Percentiles rank a stretch among this genome's conserved stretches.
Evolutionary conservation across 2,797 vertebrate genomes (phyloP).

Genomic region (Poeciliopsis turneri): DNA sequence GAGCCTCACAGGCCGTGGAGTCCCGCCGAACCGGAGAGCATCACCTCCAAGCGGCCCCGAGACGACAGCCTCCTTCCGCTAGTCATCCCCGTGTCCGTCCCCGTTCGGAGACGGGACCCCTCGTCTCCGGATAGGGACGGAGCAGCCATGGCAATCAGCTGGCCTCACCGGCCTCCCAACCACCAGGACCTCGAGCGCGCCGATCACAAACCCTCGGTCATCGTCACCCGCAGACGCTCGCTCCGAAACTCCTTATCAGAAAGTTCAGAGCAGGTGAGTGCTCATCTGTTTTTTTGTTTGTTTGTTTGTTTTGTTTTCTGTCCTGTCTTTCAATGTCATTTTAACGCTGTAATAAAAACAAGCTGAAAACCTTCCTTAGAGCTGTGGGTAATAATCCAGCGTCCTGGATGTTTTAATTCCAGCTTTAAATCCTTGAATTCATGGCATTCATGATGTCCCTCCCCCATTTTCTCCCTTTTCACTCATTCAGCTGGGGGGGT

Average conservation of each 20-base stretch:
- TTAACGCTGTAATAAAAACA: background rate
- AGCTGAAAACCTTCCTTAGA: background rate
- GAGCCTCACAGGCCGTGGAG: slow-evolving; percentile 81
- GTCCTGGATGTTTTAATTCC: slow-evolving; percentile 23
- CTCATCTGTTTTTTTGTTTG: background rate
- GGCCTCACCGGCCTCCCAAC: slow-evolving; percentile 68
- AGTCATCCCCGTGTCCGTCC: slow-evolving; percentile 96
- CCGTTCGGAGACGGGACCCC: slow-evolving; percentile 85
- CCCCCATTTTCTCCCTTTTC: slow-evolving; percentile 52
- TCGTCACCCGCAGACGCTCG: slow-evolving; percentile 91
- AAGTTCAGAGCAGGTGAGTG: slow-evolving; percentile 84
- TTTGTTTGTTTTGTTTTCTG: background rate
- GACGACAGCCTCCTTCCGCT: slow-evolving; percentile 91
- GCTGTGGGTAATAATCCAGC: accelerated
- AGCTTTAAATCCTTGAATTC: slow-evolving; percentile 36
- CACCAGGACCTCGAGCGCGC: slow-evolving; percentile 75
- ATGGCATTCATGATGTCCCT: slow-evolving; percentile 41
- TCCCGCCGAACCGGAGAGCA: slow-evolving; percentile 68
- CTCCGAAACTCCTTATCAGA: slow-evolving; percentile 86
- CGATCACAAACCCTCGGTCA: slow-evolving; percentile 92
- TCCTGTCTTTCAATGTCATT: background rate
- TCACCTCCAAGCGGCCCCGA: slow-evolving; percentile 81
- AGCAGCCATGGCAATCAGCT: slow-evolving; percentile 73
- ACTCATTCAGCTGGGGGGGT: slow-evolving; percentile 37
- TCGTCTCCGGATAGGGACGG: slow-evolving; percentile 79